These are phyloP conservation scores for Anoplopoma fimbria DNA, from an alignment of 2,113 vertebrate species.

Conservation along the genomic window DNA sequence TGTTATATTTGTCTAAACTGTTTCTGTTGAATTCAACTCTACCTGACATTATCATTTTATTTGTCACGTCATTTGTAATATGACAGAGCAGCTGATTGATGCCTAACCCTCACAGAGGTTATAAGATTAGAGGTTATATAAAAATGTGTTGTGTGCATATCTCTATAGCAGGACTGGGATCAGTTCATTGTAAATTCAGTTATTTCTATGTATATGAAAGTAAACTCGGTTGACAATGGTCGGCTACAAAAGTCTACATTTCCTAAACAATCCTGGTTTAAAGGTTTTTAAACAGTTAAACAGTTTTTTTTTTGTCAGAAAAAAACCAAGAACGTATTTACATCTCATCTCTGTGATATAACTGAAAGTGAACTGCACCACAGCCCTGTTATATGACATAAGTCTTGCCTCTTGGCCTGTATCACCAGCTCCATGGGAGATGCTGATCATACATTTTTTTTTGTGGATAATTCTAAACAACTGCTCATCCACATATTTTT, in stretches of 20 bases:
- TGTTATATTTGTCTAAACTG: slow-evolving; percentile 15
- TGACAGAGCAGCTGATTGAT: slow-evolving; percentile 30
- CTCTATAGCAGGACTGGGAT: slow-evolving; percentile 27
- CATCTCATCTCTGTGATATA: not conserved
- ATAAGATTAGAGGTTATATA: not conserved
- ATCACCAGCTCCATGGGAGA: slow-evolving; percentile 22
- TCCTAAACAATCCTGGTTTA: not conserved
- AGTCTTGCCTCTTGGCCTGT: slow-evolving; percentile 30
- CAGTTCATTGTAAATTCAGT: slow-evolving; percentile 19
- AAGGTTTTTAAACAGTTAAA: not conserved
- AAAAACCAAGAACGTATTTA: not conserved
- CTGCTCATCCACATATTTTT: slow-evolving; percentile 12
- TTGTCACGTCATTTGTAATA: slow-evolving; percentile 18
- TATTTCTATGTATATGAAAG: not conserved
- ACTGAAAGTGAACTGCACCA: slow-evolving; percentile 3
- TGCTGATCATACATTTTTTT: slow-evolving; percentile 4
- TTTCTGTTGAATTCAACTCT: slow-evolving; percentile 13
- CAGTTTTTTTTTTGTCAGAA: not conserved
- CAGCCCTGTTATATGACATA: slow-evolving; percentile 21
- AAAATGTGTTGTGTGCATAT: slow-evolving; percentile 12
- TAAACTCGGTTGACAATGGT: not conserved
- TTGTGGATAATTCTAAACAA: slow-evolving; percentile 29
- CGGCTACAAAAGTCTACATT: not conserved
- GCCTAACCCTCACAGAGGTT: not conserved
- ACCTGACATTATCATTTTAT: not conserved